Conservation (phyloP, 2,888 invertebrate genomes). For the Platycheirus albimanus region DNA sequence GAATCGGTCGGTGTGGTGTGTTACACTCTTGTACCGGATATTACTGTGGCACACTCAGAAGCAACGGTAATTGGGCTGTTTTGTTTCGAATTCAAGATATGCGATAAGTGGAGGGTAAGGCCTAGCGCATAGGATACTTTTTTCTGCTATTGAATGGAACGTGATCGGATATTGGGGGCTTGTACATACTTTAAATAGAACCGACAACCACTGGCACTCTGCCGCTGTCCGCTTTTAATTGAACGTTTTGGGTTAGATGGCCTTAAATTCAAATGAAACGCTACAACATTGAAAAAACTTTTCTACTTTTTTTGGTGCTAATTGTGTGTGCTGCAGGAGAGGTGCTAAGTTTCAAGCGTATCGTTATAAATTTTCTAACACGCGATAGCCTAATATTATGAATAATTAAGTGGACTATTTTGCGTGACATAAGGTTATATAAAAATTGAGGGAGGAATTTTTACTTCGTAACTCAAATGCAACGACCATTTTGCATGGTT, state of each 20-base stretch:
- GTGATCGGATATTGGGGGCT: constrained; percentile 31
- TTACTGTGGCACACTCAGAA: constrained; percentile 29
- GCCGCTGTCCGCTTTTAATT: too few relatives aligned
- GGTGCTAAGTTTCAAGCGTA: constrained; percentile 35
- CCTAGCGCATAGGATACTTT: constrained; percentile 8
- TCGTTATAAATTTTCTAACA: constrained; percentile 37
- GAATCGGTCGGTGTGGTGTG: constrained; percentile 4
- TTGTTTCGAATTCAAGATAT: constrained; percentile 10
- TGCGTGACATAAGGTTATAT: too few relatives aligned
- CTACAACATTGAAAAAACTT: constrained; percentile 1
- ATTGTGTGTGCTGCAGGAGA: constrained; percentile 37
- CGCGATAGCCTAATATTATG: constrained; percentile 10
- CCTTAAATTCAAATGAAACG: constrained; percentile 20
- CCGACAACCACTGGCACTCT: background rate
- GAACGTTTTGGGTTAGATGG: too few relatives aligned
- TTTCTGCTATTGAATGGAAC: constrained; percentile 2
- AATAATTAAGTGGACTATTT: too few relatives aligned
- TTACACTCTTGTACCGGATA: constrained; percentile 45
- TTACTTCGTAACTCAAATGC: too few relatives aligned
- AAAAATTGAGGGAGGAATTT: too few relatives aligned
- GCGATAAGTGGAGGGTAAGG: constrained; percentile 17
- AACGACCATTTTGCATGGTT: too few relatives aligned
- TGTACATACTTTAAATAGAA: background rate
- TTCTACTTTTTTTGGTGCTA: constrained; percentile 38
- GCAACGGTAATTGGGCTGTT: constrained; percentile 54